Evolutionary conservation across 2,113 vertebrate species (phyloP), one percentile per base, ranked within the genome.

Genomic region (Glaucomys volans): DNA sequence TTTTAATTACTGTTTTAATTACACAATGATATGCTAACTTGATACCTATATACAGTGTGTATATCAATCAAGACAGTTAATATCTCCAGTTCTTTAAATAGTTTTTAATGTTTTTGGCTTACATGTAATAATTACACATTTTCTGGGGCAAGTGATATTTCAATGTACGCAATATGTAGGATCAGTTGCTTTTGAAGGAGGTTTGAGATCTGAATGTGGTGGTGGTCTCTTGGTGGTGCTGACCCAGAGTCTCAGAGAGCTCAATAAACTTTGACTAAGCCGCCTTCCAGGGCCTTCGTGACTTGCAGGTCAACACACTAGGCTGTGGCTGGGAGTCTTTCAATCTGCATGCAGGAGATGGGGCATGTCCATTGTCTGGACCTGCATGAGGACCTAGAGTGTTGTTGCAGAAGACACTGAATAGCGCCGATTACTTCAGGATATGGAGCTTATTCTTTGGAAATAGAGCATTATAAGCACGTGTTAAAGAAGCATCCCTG

Each of bases 241-340:
- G 50, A 28, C 7, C 20, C 0, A 1, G 22, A 57, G 10, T 32
- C 4, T 30, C 32, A 11, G 4, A 16, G 0, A 22, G 4, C 52
- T 28, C 8, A 6, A 8, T 40, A 24, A 52, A 12, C 7, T 22
- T 8, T 32, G 0, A 1, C 18, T n/a, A 32, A 69, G 87, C 18
- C 10, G 0, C 20, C n/a, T 35, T 24, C 47, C 35, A 54, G 6
- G 0, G 0, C 80, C 89, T 86, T 2, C 1, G 16, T 2, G 47
- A 28, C 40, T 57, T 30, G 32, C 3, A 5, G 28, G n/a, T 42
- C 72, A 8, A 28, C 14, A n/a, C 18, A 57, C 32, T 32, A 10
- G 37, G 40, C 44, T 35, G 5, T 0, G 6, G 22, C 10, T 10
- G 10, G 80, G 6, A 17, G 28, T 75, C 12, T 50, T n/a, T 57